phyloP scores from a whole-genome alignment of 2,113 vertebrate genomes.

The Pachyramphus minor region DNA sequence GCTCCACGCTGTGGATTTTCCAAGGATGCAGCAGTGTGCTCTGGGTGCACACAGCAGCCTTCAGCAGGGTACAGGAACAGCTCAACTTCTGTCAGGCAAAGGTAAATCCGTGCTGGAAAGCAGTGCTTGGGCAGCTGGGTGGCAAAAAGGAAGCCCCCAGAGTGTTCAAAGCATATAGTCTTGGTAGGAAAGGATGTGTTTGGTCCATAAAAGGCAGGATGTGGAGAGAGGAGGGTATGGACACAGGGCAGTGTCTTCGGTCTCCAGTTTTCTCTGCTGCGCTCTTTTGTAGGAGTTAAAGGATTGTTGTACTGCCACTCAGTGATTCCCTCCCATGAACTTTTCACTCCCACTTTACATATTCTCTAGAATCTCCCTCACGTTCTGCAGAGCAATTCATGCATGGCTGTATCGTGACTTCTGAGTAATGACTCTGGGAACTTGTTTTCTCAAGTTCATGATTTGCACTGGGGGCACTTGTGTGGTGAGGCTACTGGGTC shows the following conservation, averaged over 20 bases:
- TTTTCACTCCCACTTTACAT: not conserved
- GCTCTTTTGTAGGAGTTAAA: not conserved
- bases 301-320: not conserved
- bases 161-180: not conserved
- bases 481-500: not conserved
- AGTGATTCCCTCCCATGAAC: conserved; percentile 4
- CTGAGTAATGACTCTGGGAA: not conserved
- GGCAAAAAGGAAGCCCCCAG: not conserved
- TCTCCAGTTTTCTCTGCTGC: not conserved
- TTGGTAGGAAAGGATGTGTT: not conserved
- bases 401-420: not conserved
- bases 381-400: not conserved
- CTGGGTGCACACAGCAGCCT: not conserved
- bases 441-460: not conserved
- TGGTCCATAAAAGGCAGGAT: not conserved
- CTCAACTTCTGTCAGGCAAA: not conserved
- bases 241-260: not conserved
- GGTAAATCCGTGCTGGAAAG: not conserved
- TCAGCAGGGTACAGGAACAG: not conserved
- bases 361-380: not conserved
- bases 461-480: not conserved
- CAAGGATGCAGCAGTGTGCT: not conserved
- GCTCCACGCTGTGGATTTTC: not conserved
- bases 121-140: not conserved
- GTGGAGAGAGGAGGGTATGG: not conserved